Percentiles rank a stretch among this genome's conserved stretches.
phyloP scores from a whole-genome alignment of 2,888 invertebrate species.

The Argyresthia albistria region DNA sequence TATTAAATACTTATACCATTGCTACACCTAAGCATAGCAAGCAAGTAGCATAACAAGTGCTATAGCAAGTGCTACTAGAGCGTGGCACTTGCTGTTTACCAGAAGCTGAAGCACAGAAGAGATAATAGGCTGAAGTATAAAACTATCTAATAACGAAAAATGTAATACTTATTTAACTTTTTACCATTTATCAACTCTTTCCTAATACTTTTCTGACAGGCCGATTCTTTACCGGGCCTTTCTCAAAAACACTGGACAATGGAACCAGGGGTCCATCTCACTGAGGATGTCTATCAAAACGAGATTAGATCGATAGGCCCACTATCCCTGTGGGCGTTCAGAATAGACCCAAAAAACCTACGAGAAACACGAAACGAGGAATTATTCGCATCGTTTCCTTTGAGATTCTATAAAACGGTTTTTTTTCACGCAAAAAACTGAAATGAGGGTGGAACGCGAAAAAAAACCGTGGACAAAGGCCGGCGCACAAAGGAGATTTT shows the following conservation, averaged over 20 bases:
- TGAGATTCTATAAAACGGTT: conserved; percentile 62
- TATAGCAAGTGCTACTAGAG: too few species aligned
- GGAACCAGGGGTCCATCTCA: conserved; percentile 42
- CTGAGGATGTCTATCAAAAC: conserved; percentile 64
- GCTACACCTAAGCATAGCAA: too few species aligned
- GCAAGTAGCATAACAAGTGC: too few species aligned
- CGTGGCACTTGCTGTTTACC: too few species aligned
- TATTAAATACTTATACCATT: too few species aligned
- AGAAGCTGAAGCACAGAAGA: too few species aligned
- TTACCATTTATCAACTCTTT: conserved; percentile 41
- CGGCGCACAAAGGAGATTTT: conserved; percentile 50
- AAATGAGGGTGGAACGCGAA: conserved; percentile 51
- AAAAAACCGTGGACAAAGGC: conserved; percentile 63
- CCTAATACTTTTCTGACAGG: conserved; percentile 17
- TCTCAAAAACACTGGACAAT: conserved; percentile 53
- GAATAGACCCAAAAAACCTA: conserved; percentile 45
- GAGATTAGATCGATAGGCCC: conserved; percentile 64
- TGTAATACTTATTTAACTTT: background rate
- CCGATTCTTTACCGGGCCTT: conserved; percentile 18
- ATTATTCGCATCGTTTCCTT: conserved; percentile 71
- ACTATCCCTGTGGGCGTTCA: conserved; percentile 60
- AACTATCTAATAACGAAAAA: too few species aligned
- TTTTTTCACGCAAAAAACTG: conserved; percentile 65
- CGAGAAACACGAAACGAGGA: conserved; percentile 67
- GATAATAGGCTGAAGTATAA: too few species aligned